Percentiles rank a stretch among this genome's conserved stretches.
These are phyloP conservation scores for Euspilapteryx auroguttella DNA, from an alignment of 2,888 invertebrate species.

Conservation along the genomic window DNA sequence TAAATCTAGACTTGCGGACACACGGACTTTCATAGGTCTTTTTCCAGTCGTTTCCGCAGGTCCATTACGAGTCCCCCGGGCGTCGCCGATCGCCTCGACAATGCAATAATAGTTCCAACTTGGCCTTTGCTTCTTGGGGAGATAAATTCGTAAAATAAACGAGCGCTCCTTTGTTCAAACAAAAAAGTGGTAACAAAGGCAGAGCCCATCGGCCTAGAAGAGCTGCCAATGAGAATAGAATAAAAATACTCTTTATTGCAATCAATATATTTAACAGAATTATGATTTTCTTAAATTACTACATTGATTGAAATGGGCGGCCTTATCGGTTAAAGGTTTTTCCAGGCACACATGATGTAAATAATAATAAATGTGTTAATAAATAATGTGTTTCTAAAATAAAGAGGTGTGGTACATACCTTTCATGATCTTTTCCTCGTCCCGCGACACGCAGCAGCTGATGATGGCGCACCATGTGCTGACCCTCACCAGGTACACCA, in stretches of 20 bases:
- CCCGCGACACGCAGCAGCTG: slow-evolving; percentile 14
- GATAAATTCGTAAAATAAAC: slow-evolving; percentile 13
- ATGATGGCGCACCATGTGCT: not conserved
- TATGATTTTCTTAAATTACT: too few species aligned
- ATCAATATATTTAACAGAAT: too few species aligned
- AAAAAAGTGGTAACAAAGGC: not conserved
- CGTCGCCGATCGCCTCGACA: slow-evolving; percentile 24
- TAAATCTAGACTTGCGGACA: slow-evolving; percentile 39
- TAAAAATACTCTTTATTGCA: too few species aligned
- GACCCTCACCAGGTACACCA: not conserved
- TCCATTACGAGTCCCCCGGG: slow-evolving; percentile 38
- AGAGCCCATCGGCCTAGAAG: slow-evolving; percentile 1
- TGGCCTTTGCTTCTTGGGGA: slow-evolving; percentile 11
- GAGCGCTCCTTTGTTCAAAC: slow-evolving; percentile 1
- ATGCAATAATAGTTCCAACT: slow-evolving; percentile 20
- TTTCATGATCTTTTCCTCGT: slow-evolving; percentile 50
- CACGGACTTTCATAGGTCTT: slow-evolving; percentile 29
- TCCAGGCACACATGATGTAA: too few species aligned
- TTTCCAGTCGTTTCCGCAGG: slow-evolving; percentile 35
- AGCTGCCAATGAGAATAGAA: too few species aligned
- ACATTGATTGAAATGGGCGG: too few species aligned
- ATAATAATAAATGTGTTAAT: too few species aligned
- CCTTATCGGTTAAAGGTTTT: too few species aligned
- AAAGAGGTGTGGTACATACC: too few species aligned
- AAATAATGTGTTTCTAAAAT: too few species aligned